Percentiles rank a stretch among this genome's conserved stretches.
Evolutionary conservation across 2,113 vertebrate species (phyloP).

Genomic region (Eurystomus gularis): DNA sequence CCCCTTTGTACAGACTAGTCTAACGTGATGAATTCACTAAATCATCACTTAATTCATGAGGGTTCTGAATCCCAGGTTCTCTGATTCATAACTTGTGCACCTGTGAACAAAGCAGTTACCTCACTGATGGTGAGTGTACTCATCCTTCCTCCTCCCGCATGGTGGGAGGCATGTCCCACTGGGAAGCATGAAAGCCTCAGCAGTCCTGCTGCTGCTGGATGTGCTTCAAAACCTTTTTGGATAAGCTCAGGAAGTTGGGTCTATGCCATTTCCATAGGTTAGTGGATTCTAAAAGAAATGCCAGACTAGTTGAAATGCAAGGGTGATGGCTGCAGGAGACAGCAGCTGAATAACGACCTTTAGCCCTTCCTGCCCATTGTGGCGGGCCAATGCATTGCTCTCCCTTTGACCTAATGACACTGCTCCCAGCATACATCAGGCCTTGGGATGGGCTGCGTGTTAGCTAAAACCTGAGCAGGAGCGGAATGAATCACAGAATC

Average conservation of each 20-base stretch:
- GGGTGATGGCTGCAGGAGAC: not conserved
- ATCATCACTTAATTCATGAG: not conserved
- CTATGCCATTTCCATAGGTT: not conserved
- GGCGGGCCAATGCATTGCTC: not conserved
- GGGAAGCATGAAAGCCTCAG: not conserved
- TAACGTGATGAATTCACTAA: not conserved
- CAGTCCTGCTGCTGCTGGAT: not conserved
- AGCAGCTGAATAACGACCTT: not conserved
- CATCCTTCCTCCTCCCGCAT: accelerated
- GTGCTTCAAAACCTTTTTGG: not conserved
- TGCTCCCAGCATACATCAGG: not conserved
- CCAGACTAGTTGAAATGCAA: no score
- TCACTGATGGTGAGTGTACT: not conserved
- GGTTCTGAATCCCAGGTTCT: not conserved
- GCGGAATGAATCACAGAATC: no score
- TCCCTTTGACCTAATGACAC: not conserved
- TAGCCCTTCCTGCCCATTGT: not conserved
- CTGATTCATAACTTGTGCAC: not conserved
- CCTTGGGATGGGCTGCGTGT: not conserved
- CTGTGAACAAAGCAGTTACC: not conserved
- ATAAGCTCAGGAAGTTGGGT: not conserved
- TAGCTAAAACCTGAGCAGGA: not conserved
- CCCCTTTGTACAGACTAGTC: not conserved
- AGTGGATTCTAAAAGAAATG: not conserved
- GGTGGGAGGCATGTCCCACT: accelerated